phyloP scores from a whole-genome alignment of 2,888 invertebrate genomes.

The Tinea semifulvella region DNA sequence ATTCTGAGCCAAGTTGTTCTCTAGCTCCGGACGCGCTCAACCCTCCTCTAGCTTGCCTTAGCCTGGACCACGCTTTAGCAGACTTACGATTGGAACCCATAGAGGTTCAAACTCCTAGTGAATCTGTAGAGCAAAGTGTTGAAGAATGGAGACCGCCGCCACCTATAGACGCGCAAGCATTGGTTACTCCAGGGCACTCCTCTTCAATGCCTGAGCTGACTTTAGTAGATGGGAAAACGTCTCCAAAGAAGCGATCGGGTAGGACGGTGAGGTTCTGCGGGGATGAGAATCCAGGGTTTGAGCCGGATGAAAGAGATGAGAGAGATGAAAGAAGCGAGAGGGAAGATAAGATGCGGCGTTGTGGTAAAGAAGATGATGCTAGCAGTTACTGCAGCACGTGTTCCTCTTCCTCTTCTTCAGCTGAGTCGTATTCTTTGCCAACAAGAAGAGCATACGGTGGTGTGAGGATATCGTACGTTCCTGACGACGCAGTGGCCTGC shows the following conservation, averaged over 20 bases:
- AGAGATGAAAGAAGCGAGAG: too few species aligned
- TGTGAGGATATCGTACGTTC: conserved; percentile 91
- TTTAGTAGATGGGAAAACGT: conserved; percentile 53
- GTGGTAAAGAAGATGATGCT: conserved; percentile 67
- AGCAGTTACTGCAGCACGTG: conserved; percentile 88
- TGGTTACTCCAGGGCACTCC: conserved; percentile 62
- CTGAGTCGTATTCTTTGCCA: conserved; percentile 86
- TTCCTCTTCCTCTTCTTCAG: conserved; percentile 89
- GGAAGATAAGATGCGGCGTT: conserved; percentile 38
- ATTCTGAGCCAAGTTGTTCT: conserved; percentile 68
- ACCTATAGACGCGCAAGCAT: conserved; percentile 56
- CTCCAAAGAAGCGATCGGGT: conserved; percentile 43
- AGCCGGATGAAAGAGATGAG: conserved; percentile 45
- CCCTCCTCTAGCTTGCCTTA: conserved; percentile 51
- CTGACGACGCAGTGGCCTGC: conserved; percentile 88
- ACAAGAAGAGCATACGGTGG: conserved; percentile 86
- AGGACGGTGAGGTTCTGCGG: conserved; percentile 55
- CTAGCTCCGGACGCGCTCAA: conserved; percentile 68
- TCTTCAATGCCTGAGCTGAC: conserved; percentile 58
- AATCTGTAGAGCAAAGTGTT: conserved; percentile 41
- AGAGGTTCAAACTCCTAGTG: conserved; percentile 64
- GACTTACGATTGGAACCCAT: conserved; percentile 72
- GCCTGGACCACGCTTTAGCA: conserved; percentile 51
- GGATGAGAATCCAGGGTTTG: conserved; percentile 57
- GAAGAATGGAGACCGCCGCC: conserved; percentile 64